Percentiles rank a stretch among this genome's conserved stretches.
Conservation (phyloP, 2,113 vertebrate species). For the Carassius auratus region DNA sequence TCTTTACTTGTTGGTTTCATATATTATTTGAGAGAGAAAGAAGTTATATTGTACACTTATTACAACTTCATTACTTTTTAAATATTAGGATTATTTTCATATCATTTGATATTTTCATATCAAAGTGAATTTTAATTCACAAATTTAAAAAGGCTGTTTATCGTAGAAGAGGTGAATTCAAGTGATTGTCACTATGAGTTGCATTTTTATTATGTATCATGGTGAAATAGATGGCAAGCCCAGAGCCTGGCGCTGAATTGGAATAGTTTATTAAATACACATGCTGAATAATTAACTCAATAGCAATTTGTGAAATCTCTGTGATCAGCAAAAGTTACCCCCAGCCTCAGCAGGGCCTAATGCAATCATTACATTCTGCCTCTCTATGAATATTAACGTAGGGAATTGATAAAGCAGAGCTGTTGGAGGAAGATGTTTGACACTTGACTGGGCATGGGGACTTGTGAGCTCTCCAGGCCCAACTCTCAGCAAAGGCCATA, state of each 20-base stretch:
- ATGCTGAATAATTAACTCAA: constrained; percentile 78
- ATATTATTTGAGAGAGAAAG: no score
- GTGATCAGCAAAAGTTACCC: constrained; percentile 78
- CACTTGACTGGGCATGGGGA: constrained; percentile 49
- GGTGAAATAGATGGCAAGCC: constrained; percentile 64
- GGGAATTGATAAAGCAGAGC: constrained; percentile 53
- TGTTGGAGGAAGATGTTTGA: constrained; percentile 49
- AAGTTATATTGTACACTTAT: no score
- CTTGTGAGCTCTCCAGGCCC: constrained; percentile 25
- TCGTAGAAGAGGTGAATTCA: not conserved
- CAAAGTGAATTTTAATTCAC: not conserved
- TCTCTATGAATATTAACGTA: constrained; percentile 70
- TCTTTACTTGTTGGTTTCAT: no score
- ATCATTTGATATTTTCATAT: not conserved
- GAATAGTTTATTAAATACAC: constrained; percentile 76
- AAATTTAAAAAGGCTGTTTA: no score
- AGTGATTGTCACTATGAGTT: not conserved
- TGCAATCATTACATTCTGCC: constrained; percentile 74
- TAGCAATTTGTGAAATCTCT: constrained; percentile 78
- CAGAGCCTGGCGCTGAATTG: constrained; percentile 68
- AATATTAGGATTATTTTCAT: not conserved
- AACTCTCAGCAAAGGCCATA: constrained; percentile 19
- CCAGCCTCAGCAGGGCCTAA: constrained; percentile 76
- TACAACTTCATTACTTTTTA: no score
- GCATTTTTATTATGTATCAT: constrained; percentile 51